A percentile compares a stretch with the other conserved stretches of the same genome.
Evolutionary conservation across 2,888 invertebrate genomes (phyloP).

Genomic region (Candidula unifasciata): DNA sequence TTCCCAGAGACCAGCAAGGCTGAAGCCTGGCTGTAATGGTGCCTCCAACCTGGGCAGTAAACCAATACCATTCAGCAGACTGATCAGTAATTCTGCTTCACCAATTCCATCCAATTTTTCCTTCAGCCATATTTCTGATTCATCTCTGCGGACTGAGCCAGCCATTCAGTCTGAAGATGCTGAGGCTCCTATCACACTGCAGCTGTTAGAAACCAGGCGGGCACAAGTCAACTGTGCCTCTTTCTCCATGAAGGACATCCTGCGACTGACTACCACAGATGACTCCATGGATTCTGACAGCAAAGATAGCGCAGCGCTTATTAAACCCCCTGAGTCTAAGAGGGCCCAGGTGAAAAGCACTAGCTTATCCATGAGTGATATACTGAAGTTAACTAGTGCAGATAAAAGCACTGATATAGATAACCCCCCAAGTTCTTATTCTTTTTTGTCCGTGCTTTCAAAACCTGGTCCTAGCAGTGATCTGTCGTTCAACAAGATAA

Average conservation of each 20-base stretch:
- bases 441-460: conserved; percentile 22
- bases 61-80: conserved; percentile 48
- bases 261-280: conserved; percentile 41
- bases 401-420: background rate
- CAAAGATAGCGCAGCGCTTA: conserved; percentile 40
- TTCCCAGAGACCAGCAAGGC: background rate
- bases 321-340: conserved; percentile 42
- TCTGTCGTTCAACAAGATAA: background rate
- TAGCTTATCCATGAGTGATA: conserved; percentile 45
- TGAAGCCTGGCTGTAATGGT: conserved; percentile 48
- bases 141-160: background rate
- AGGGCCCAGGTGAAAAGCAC: conserved; percentile 49
- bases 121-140: conserved; percentile 24
- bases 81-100: conserved; percentile 41
- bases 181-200: conserved; percentile 22
- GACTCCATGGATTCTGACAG: conserved; percentile 52
- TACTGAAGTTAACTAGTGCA: conserved; percentile 39
- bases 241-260: conserved; percentile 50
- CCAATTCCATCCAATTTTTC: conserved; percentile 45
- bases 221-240: conserved; percentile 47
- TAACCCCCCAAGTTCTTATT: background rate
- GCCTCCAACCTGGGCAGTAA: conserved; percentile 44
- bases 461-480: background rate
- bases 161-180: conserved; percentile 2
- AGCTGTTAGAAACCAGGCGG: conserved; percentile 36